Evolutionary conservation across 2,888 invertebrate genomes (phyloP), one percentile per base, ranked within the genome.

Genomic region (Craniophora ligustri): DNA sequence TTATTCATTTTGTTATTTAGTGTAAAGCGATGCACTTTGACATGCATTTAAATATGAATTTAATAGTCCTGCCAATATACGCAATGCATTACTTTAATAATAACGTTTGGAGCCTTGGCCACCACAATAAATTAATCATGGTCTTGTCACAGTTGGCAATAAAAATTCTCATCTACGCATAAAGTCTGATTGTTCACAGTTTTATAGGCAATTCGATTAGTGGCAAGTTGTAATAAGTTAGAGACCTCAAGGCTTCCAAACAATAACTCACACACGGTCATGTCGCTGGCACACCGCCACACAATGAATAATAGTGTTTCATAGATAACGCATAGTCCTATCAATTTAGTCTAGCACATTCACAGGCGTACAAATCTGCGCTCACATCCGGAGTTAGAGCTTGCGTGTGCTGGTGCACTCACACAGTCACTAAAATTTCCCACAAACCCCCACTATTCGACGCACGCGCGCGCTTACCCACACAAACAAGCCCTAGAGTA

Each of bases 341-440:
- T 91, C 87, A 87, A 86, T 89, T 88, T 84, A 81, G 90, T 87
- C 87, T 90, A 91, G 89, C 78, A 86, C 84, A 87, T 88, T 89
- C 89, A 87, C 87, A 86, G 79, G 77, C 85, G 74, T 82, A 86
- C 85, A 86, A 91, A 89, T 90, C 90, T 89, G 88, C 84, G 88
- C 81, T 88, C 82, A 86, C 89, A 92, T 93, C 92, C 92, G 90
- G 91, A 92, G 88, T 86, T n/a, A 88, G 89, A 89, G 89, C 87
- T 56, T 66, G 71, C 64, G 61, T 67, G 80, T 86, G 86, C 86
- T 85, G 58, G 77, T 63, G 48, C 69, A 77, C 84, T 68, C 86
- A 87, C 85, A 86, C 87, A 69, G 51, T 60, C 63, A 47, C 62
- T 40, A 72, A 65, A n/a, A 75, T 85, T 87, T 85, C 85, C 81